Percentiles rank a stretch among this genome's conserved stretches.
These are phyloP conservation scores for Ondatra zibethicus DNA, from an alignment of 2,113 vertebrate genomes.

Conservation along the genomic window DNA sequence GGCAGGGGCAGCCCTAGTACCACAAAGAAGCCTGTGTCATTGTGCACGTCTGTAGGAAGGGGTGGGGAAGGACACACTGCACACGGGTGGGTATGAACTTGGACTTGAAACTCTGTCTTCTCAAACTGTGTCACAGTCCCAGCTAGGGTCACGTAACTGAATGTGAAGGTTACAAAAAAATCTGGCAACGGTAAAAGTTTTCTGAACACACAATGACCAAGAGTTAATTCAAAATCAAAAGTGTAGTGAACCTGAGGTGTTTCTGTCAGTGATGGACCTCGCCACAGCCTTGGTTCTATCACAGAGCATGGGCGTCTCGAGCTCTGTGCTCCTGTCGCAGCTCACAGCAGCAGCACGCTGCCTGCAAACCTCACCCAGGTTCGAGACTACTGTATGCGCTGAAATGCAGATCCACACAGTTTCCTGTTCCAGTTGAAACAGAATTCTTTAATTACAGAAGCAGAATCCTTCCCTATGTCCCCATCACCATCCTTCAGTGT, in stretches of 20 bases:
- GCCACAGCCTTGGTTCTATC: background rate
- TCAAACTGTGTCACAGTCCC: background rate
- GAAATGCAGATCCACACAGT: background rate
- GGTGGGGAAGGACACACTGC: background rate
- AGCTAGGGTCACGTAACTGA: background rate
- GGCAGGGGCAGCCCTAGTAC: background rate
- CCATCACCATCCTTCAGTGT: background rate
- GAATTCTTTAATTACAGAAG: background rate
- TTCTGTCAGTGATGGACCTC: background rate
- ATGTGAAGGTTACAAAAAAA: too few species aligned
- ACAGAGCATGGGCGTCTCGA: background rate
- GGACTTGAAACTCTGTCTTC: background rate
- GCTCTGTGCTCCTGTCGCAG: background rate
- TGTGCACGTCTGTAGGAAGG: background rate
- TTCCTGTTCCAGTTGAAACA: background rate
- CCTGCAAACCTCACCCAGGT: background rate
- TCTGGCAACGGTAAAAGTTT: background rate
- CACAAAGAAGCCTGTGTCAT: background rate
- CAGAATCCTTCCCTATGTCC: background rate
- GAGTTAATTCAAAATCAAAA: background rate
- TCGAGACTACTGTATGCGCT: too few species aligned
- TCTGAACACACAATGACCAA: background rate
- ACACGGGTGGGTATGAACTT: fast-evolving
- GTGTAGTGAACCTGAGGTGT: too few species aligned
- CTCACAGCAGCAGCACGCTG: too few species aligned